Conservation (phyloP, 1,140 invertebrate genomes). For the Laupala kohalensis region DNA sequence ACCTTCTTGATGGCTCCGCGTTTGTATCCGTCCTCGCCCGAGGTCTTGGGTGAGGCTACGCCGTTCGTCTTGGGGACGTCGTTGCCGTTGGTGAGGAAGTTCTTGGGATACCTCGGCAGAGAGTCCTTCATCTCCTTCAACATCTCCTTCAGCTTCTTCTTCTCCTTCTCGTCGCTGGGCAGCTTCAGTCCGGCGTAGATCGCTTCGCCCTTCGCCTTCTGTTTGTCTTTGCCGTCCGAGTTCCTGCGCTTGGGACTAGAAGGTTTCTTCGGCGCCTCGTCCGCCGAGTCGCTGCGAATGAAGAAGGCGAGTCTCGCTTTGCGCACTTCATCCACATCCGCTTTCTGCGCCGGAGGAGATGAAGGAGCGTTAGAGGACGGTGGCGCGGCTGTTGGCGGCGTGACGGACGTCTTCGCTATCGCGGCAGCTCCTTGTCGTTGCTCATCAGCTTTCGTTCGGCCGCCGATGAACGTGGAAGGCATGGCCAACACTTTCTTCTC, state of each 20-base stretch:
- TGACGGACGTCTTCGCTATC: background rate
- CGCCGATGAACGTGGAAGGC: constrained; percentile 18
- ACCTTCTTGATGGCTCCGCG: constrained; percentile 13
- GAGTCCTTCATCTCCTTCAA: constrained; percentile 52
- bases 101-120: constrained; percentile 34
- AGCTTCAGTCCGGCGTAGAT: constrained; percentile 19
- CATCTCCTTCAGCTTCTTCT: constrained; percentile 41
- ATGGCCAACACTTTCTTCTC: constrained; percentile 11
- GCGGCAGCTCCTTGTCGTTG: background rate
- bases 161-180: constrained; percentile 31
- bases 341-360: constrained; percentile 6
- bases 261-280: constrained; percentile 12
- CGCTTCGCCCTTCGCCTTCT: constrained; percentile 1
- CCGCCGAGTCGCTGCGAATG: constrained; percentile 9
- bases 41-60: no score
- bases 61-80: no score
- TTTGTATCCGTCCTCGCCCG: no score
- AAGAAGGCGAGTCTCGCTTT: constrained; percentile 27
- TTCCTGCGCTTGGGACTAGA: constrained; percentile 17
- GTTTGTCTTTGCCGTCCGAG: background rate
- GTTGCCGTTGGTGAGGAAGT: no score
- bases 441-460: constrained; percentile 10
- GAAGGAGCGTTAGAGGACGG: background rate
- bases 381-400: no score
- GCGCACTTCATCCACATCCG: constrained; percentile 24